These are phyloP conservation scores for Antechinus flavipes DNA, from an alignment of 2,113 vertebrate species.

Conservation along the genomic window DNA sequence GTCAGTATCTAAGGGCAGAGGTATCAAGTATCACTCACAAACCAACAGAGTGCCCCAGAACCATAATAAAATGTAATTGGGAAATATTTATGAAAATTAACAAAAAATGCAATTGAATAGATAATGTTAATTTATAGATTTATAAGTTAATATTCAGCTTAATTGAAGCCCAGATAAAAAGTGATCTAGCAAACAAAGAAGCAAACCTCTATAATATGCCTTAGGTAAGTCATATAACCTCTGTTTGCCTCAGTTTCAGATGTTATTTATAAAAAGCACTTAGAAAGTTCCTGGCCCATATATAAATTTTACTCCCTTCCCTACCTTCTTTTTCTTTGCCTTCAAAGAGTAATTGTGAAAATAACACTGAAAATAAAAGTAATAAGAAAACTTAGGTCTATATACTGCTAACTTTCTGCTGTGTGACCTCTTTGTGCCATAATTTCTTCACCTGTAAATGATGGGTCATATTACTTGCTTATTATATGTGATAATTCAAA, in stretches of 20 bases:
- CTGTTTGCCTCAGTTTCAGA: not conserved
- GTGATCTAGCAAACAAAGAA: not conserved
- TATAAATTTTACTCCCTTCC: not conserved
- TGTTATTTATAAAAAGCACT: not conserved
- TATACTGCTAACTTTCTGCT: not conserved
- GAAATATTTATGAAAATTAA: not conserved
- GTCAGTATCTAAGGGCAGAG: not conserved
- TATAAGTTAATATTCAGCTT: not conserved
- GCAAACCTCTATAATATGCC: not conserved
- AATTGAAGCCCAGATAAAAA: not conserved
- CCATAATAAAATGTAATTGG: not conserved
- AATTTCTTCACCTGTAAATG: not conserved
- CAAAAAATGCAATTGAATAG: not conserved
- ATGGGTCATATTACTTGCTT: not conserved
- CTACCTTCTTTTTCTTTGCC: not conserved
- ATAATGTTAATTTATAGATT: not conserved
- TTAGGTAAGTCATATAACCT: not conserved
- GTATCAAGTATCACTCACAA: not conserved
- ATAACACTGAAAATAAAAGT: not conserved
- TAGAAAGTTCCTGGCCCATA: not conserved
- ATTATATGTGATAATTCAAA: not conserved
- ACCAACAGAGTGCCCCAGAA: not conserved
- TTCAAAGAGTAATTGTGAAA: not conserved
- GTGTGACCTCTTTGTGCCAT: not conserved
- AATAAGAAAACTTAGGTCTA: not conserved